Conservation (phyloP, 1,140 invertebrate genomes). For the Drosophila cardini region DNA sequence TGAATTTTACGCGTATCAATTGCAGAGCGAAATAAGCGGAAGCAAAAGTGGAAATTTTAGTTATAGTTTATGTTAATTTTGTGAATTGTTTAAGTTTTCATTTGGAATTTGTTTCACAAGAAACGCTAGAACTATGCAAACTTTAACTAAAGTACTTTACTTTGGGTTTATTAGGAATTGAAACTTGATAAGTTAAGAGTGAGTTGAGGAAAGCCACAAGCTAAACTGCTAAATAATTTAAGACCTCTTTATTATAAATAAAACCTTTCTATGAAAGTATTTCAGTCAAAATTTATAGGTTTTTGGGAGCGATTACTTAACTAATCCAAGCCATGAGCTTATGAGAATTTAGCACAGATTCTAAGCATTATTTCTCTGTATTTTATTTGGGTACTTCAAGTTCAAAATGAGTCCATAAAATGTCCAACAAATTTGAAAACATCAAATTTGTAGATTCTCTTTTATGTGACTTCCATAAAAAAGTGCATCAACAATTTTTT, state of each 20-base stretch:
- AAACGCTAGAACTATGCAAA: too few relatives aligned
- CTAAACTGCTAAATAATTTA: too few relatives aligned
- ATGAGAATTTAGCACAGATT: background rate
- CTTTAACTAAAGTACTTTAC: too few relatives aligned
- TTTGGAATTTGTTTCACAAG: too few relatives aligned
- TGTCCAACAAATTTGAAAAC: conserved; percentile 19
- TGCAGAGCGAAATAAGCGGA: conserved; percentile 7
- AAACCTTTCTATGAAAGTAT: too few relatives aligned
- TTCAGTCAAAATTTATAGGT: too few relatives aligned
- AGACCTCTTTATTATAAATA: too few relatives aligned
- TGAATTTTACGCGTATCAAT: conserved; percentile 33
- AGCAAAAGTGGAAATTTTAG: background rate
- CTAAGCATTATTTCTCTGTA: background rate
- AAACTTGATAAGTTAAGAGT: too few relatives aligned
- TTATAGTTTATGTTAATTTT: conserved; percentile 8
- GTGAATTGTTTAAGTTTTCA: background rate
- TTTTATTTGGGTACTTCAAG: background rate
- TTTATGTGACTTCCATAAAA: conserved; percentile 41
- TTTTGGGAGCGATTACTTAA: background rate
- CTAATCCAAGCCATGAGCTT: background rate
- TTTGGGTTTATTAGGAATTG: too few relatives aligned
- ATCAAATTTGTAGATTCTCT: conserved; percentile 16
- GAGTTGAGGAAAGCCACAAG: too few relatives aligned
- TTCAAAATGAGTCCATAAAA: conserved; percentile 27
- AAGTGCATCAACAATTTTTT: conserved; percentile 21